These are phyloP conservation scores for Smutsia gigantea DNA, from an alignment of 2,797 vertebrate species.

Conservation along the genomic window DNA sequence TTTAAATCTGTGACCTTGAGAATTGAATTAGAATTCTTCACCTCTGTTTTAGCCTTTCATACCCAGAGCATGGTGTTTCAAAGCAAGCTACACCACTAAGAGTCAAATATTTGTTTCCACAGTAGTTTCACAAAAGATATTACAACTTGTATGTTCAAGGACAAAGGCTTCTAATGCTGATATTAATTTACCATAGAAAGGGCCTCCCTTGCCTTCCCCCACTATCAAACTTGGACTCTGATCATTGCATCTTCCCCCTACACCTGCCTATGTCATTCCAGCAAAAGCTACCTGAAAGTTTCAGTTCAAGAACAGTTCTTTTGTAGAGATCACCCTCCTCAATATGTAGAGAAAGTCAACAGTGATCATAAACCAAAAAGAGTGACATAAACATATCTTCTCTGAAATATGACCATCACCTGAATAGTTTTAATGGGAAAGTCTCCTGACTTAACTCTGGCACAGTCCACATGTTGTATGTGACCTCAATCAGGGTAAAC, in stretches of 20 bases:
- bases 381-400: background rate
- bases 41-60: background rate
- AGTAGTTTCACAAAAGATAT: background rate
- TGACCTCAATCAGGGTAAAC: background rate
- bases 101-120: constrained; percentile 45
- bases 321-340: background rate
- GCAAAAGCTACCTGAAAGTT: background rate
- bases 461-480: background rate
- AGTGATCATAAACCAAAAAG: background rate
- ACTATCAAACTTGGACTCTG: background rate
- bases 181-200: background rate
- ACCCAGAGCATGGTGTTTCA: background rate
- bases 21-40: background rate
- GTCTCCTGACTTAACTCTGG: background rate
- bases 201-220: background rate
- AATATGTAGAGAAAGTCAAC: constrained; percentile 4
- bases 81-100: background rate
- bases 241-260: background rate
- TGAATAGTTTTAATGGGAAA: background rate
- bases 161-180: background rate
- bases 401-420: background rate
- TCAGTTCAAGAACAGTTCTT: background rate
- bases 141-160: background rate
- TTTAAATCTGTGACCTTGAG: constrained; percentile 25
- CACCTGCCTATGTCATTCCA: background rate